Conservation (phyloP, 1,140 invertebrate genomes). For the Drosophila grimshawi region DNA sequence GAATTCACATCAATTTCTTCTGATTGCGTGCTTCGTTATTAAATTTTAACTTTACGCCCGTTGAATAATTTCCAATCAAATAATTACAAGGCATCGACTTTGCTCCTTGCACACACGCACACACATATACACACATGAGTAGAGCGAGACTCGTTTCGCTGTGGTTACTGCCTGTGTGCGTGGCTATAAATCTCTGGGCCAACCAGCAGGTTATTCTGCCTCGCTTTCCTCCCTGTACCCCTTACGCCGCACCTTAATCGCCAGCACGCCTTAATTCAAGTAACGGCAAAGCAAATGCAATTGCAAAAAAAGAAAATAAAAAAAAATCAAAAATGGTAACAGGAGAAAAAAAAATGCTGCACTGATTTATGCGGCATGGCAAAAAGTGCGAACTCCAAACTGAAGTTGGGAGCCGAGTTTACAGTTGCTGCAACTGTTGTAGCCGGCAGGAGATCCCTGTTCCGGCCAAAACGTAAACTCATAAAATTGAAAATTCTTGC, state of each 20-base stretch:
- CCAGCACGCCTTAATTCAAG: constrained; percentile 51
- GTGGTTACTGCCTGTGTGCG: constrained; percentile 29
- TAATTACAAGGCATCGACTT: constrained; percentile 56
- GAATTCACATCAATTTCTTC: constrained; percentile 43
- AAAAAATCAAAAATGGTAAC: background rate
- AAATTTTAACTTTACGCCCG: constrained; percentile 60
- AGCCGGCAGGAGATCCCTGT: constrained; percentile 24
- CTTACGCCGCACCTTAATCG: constrained; percentile 31
- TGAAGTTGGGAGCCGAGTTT: constrained; percentile 34
- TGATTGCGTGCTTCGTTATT: constrained; percentile 53
- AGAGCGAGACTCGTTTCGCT: background rate
- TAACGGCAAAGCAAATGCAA: constrained; percentile 55
- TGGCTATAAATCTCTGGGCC: constrained; percentile 54
- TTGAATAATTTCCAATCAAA: constrained; percentile 68
- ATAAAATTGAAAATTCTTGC: constrained; percentile 70
- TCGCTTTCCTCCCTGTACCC: background rate
- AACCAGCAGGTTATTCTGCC: constrained; percentile 38
- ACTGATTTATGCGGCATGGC: constrained; percentile 63
- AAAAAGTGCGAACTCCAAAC: constrained; percentile 57
- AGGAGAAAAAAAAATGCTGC: constrained; percentile 33
- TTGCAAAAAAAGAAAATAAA: constrained; percentile 20
- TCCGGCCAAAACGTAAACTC: constrained; percentile 58
- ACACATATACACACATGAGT: background rate
- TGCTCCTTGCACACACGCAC: constrained; percentile 2
- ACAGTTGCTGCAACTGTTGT: constrained; percentile 31